Evolutionary conservation across 1,140 invertebrate species (phyloP).

Genomic region (Drosophila ananassae): DNA sequence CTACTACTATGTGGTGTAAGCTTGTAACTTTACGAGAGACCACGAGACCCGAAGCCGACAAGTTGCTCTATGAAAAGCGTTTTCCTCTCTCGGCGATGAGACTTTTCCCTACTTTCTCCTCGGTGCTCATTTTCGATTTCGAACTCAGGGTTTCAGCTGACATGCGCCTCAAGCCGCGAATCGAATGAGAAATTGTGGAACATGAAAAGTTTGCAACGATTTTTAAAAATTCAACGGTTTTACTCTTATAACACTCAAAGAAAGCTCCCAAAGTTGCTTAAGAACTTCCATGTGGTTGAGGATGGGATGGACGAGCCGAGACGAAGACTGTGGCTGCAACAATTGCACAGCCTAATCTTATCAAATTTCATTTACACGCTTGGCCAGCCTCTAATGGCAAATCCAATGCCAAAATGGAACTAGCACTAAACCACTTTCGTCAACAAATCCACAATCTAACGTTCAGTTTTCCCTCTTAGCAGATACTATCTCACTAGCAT

Average conservation of each 20-base stretch:
- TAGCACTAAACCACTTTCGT: conserved; percentile 33
- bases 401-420: conserved; percentile 32
- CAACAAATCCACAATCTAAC: background rate
- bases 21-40: conserved; percentile 38
- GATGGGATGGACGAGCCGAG: background rate
- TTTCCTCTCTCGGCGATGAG: background rate
- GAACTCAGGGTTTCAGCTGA: conserved; percentile 23
- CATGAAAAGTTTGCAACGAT: conserved; percentile 7
- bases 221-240: conserved; percentile 63
- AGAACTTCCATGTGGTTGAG: background rate
- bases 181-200: conserved; percentile 40
- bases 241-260: conserved; percentile 72
- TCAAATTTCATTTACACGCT: conserved; percentile 66
- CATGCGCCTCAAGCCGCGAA: conserved; percentile 44
- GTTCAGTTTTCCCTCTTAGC: background rate
- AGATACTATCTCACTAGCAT: background rate
- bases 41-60: conserved; percentile 34
- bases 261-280: conserved; percentile 44
- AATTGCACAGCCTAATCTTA: conserved; percentile 45
- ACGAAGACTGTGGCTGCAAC: conserved; percentile 24
- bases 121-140: conserved; percentile 24
- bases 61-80: background rate
- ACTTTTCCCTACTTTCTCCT: background rate
- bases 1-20: conserved; percentile 39
- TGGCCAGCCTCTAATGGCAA: conserved; percentile 47